Conservation (phyloP, 2,888 invertebrate genomes). For the Erynnis tages region DNA sequence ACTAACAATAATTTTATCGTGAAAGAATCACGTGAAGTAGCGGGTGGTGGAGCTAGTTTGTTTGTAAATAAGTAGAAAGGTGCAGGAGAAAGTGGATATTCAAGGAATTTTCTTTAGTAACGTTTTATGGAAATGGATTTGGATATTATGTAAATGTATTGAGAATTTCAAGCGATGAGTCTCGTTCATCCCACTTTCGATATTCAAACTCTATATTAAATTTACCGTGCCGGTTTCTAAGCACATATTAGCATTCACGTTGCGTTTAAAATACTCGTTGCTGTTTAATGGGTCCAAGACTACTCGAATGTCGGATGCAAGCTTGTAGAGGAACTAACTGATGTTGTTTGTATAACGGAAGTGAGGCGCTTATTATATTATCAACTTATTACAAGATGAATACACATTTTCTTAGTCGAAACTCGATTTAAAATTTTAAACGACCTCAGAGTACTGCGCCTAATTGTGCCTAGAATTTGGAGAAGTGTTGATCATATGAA, state of each 20-base stretch:
- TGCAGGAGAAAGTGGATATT: conserved; percentile 44
- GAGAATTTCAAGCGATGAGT: background rate
- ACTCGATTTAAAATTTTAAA: background rate
- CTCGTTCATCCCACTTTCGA: conserved; percentile 8
- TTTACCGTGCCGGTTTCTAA: conserved; percentile 1
- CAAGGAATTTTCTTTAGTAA: conserved; percentile 30
- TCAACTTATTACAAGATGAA: background rate
- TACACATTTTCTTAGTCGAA: background rate
- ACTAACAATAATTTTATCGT: no score
- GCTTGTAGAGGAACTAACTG: background rate
- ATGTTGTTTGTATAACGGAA: conserved; percentile 6
- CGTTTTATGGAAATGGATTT: conserved; percentile 16
- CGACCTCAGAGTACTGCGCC: no score
- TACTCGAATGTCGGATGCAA: background rate
- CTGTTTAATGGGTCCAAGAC: background rate
- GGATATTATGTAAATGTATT: background rate
- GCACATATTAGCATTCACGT: conserved; percentile 35
- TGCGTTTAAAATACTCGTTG: conserved; percentile 3
- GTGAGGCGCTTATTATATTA: background rate
- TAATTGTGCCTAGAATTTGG: no score
- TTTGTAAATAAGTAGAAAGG: background rate
- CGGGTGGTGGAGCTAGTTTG: background rate
- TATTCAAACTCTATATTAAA: conserved; percentile 5
- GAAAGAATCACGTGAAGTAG: no score
- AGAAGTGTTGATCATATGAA: no score